A percentile compares a stretch with the other conserved stretches of the same genome.
phyloP scores from a whole-genome alignment of 1,140 invertebrate species.

The Drosophila paulistorum region DNA sequence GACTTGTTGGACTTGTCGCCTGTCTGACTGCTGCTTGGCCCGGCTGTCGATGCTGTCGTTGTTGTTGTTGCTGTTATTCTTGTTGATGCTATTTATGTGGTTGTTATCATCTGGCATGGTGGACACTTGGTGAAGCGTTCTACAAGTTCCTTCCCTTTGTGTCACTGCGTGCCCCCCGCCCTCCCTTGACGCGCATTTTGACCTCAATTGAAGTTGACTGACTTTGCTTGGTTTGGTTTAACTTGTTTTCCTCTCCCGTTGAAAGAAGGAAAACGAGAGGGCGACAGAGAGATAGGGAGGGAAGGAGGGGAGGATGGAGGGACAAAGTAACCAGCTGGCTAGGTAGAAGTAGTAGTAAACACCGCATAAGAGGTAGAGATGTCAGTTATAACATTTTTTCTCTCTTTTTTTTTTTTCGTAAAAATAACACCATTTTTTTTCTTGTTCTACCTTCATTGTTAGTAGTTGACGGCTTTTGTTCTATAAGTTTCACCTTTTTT shows the following conservation, averaged over 20 bases:
- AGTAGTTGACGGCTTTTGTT: conserved; percentile 2
- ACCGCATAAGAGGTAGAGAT: conserved; percentile 1
- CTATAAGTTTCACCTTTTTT: conserved; percentile 10
- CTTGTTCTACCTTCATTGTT: background rate
- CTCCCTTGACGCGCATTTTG: conserved; percentile 24
- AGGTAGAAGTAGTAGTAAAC: background rate
- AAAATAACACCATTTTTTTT: conserved; percentile 7
- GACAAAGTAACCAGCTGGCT: background rate
- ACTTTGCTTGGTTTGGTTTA: conserved; percentile 20
- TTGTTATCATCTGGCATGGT: conserved; percentile 45
- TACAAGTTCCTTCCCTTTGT: background rate
- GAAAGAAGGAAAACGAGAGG: background rate
- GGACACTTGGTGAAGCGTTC: conserved; percentile 17
- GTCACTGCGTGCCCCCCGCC: background rate
- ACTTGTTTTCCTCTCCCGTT: background rate
- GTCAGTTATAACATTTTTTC: conserved; percentile 10
- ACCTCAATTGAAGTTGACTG: conserved; percentile 45
- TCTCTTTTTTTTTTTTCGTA: background rate
- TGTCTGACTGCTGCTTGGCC: conserved; percentile 15
- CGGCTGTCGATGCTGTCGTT: conserved; percentile 21
- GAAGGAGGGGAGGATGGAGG: background rate
- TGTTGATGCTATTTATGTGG: conserved; percentile 49
- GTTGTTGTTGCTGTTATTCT: conserved; percentile 30
- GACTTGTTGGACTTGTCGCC: conserved; percentile 72
- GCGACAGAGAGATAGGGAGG: too few relatives aligned